phyloP scores from a whole-genome alignment of 2,888 invertebrate genomes.

The Chorisops tibialis region DNA sequence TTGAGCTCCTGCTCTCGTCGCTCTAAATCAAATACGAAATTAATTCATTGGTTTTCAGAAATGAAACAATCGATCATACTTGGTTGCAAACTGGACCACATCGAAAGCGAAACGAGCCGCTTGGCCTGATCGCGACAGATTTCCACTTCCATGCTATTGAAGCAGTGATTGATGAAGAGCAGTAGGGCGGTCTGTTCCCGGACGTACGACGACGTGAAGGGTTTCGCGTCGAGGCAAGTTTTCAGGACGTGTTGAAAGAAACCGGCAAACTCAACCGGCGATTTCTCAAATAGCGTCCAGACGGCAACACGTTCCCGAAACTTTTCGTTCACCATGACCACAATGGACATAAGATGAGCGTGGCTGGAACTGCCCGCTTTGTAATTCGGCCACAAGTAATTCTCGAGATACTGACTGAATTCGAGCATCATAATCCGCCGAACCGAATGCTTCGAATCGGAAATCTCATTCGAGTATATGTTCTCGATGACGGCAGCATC shows the following conservation, averaged over 20 bases:
- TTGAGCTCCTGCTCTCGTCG: constrained; percentile 84
- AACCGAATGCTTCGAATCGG: constrained; percentile 75
- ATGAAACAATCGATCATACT: constrained; percentile 51
- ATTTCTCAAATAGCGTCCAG: constrained; percentile 87
- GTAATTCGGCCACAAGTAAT: constrained; percentile 96
- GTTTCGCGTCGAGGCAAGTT: constrained; percentile 59
- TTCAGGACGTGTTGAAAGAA: constrained; percentile 80
- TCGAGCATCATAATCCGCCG: constrained; percentile 94
- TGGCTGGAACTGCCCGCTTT: constrained; percentile 68
- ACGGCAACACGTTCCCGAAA: constrained; percentile 94
- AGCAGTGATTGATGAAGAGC: constrained; percentile 92
- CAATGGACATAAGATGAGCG: constrained; percentile 93
- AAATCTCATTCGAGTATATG: constrained; percentile 83
- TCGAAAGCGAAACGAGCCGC: constrained; percentile 84
- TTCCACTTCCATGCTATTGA: constrained; percentile 95
- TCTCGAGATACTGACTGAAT: constrained; percentile 96
- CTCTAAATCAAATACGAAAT: constrained; percentile 51
- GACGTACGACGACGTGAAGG: constrained; percentile 46
- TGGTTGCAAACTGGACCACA: constrained; percentile 88
- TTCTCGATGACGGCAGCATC: constrained; percentile 80
- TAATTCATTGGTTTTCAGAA: constrained; percentile 13
- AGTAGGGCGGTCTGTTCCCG: constrained; percentile 84
- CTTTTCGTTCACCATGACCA: constrained; percentile 98
- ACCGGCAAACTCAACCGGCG: constrained; percentile 71
- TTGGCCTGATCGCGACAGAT: constrained; percentile 90